These are phyloP conservation scores for Melitaea cinxia DNA, from an alignment of 1,140 invertebrate genomes.

Conservation along the genomic window DNA sequence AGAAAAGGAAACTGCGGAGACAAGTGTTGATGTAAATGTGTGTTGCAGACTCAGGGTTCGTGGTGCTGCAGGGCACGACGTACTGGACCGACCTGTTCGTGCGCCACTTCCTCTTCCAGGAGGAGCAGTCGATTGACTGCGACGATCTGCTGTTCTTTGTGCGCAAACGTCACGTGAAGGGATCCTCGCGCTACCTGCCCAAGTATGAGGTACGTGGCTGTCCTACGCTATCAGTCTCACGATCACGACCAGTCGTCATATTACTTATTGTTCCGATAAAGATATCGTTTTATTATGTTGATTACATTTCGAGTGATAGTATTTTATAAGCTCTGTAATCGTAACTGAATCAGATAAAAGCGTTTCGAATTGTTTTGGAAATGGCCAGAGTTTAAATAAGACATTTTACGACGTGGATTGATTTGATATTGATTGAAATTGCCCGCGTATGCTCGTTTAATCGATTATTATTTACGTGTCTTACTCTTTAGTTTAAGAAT, in stretches of 20 bases:
- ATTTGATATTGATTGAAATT: no score
- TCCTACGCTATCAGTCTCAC: not conserved
- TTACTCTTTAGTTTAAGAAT: no score
- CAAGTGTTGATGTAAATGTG: not conserved
- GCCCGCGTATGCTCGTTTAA: no score
- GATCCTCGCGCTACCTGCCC: conserved; percentile 90
- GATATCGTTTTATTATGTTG: not conserved
- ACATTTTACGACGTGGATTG: no score
- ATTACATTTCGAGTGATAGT: no score
- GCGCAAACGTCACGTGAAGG: conserved; percentile 94
- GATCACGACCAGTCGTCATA: no score
- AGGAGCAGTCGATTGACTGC: conserved; percentile 90
- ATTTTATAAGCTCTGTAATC: no score
- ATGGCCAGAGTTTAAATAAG: no score
- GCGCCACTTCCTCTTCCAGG: conserved; percentile 95
- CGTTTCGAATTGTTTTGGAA: no score
- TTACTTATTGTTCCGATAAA: no score
- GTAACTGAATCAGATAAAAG: no score
- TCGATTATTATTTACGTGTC: no score
- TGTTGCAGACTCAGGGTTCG: conserved; percentile 91
- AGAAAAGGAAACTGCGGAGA: not conserved
- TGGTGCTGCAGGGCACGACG: conserved; percentile 94
- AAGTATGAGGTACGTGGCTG: conserved; percentile 89
- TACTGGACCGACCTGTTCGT: conserved; percentile 99
- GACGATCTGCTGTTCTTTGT: conserved; percentile 98